Evolutionary conservation across 2,113 vertebrate species (phyloP), one percentile per base, ranked within the genome.

Genomic region (Oreochromis aureus): DNA sequence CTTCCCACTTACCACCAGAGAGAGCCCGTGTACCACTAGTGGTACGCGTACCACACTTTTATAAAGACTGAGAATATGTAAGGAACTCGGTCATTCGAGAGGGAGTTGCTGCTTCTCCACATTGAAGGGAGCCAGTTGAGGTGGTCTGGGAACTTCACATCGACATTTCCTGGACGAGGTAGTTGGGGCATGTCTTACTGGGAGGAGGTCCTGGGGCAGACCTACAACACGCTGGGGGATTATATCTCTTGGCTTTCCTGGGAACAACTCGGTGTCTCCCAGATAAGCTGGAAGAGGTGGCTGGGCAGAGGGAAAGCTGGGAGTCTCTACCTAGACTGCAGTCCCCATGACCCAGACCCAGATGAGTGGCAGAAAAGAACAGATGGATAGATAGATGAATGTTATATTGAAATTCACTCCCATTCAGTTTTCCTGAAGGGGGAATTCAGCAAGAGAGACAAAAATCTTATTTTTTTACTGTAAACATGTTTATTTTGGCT

Each of bases 141-240:
- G 19, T n/a, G 10, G 34, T n/a, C 19, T 36, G 18, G 34, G 61
- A n/a, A 66, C 39, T 19, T 66, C 34, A 66, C 10, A 13, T 13
- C 34, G 34, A 39, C 19, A 36, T 7, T 5, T 39, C 61, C 19
- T 66, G 34, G 34, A n/a, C 4, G 2, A 39, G 61, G 61, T 39
- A 1, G 10, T n/a, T 66, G 18, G 32, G 32, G 61, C 18, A 39
- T n/a, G 18, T 12, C 32, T 36, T n/a, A 66, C 18, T 66, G 18
- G 18, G 10, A 66, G 6, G 61, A 66, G 32, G 32, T n/a, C 0
- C 61, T 3, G 0, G 0, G 61, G 32, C 6, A 66, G 34, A 66
- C 61, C 61, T 19, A 36, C 10, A 34, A 36, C 59, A 63, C 6
- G 1, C 34, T 39, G 61, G 10, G 34, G 19, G 32, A 66, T 39